Conservation (phyloP, 2,797 vertebrate genomes). For the Natrix natrix region DNA sequence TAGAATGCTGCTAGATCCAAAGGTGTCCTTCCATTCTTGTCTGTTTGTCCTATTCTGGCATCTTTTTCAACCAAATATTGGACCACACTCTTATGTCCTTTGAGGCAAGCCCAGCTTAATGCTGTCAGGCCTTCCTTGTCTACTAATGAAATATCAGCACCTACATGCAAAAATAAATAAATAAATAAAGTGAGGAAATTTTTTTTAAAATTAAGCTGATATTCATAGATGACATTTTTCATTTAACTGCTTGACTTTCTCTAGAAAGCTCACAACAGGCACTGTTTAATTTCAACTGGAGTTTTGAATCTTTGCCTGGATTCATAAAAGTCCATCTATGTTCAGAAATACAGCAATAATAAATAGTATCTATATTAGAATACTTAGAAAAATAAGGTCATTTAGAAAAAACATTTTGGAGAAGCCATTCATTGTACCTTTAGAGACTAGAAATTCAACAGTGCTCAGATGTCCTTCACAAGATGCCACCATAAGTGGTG, state of each 20-base stretch:
- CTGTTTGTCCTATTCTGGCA: slow-evolving; percentile 90
- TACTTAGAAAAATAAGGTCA: neutral
- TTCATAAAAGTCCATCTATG: neutral
- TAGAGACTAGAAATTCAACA: slow-evolving; percentile 90
- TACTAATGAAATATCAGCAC: slow-evolving; percentile 86
- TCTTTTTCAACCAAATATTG: slow-evolving; percentile 93
- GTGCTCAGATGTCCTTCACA: slow-evolving; percentile 96
- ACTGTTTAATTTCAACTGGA: neutral
- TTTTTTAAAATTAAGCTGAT: neutral
- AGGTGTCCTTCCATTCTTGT: slow-evolving; percentile 95
- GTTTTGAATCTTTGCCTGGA: neutral
- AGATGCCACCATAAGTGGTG: slow-evolving; percentile 94
- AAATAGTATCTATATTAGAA: neutral
- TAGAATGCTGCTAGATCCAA: slow-evolving; percentile 96
- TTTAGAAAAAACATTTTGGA: neutral
- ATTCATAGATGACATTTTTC: neutral
- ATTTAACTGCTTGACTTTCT: neutral
- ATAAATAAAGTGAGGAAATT: neutral
- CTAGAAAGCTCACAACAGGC: neutral
- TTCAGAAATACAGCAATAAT: neutral
- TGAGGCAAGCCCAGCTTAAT: slow-evolving; percentile 96
- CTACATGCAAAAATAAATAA: slow-evolving; percentile 63
- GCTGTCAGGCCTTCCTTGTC: slow-evolving; percentile 96
- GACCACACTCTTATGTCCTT: slow-evolving; percentile 92
- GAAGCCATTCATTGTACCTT: slow-evolving; percentile 77